A percentile compares a stretch with the other conserved stretches of the same genome.
These are phyloP conservation scores for Calliphora vomitoria DNA, from an alignment of 2,888 invertebrate genomes.

Conservation along the genomic window DNA sequence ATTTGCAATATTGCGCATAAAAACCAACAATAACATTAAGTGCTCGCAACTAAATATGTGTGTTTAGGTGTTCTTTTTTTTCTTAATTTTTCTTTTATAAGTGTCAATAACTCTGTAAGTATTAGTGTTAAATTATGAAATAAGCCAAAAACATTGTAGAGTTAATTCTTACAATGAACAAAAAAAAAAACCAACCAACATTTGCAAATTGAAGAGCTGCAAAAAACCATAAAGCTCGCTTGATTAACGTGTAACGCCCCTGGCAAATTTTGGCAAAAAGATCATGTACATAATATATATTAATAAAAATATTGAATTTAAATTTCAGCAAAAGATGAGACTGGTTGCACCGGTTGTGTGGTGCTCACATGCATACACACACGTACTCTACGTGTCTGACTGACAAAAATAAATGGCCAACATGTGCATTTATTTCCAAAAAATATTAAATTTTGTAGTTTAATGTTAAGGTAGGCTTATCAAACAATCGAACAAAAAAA, in stretches of 20 bases:
- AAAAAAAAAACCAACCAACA: slow-evolving; percentile 17
- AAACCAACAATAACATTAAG: slow-evolving; percentile 33
- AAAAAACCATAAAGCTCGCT: slow-evolving; percentile 35
- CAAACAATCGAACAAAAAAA: slow-evolving; percentile 9
- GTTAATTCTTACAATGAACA: slow-evolving; percentile 50
- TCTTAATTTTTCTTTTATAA: slow-evolving; percentile 11
- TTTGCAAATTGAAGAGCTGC: slow-evolving; percentile 1
- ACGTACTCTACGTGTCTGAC: neutral
- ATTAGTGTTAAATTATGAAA: slow-evolving; percentile 67
- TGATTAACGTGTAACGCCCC: slow-evolving; percentile 71
- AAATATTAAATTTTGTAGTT: slow-evolving; percentile 78
- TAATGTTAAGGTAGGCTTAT: slow-evolving; percentile 83
- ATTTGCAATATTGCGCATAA: slow-evolving; percentile 50
- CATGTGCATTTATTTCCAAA: slow-evolving; percentile 55
- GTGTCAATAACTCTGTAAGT: slow-evolving; percentile 52
- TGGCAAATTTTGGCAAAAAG: slow-evolving; percentile 56
- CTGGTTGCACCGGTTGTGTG: slow-evolving; percentile 73
- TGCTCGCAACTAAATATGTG: neutral
- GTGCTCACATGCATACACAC: neutral
- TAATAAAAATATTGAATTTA: slow-evolving; percentile 64
- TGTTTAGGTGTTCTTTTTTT: neutral
- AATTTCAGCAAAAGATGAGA: slow-evolving; percentile 60
- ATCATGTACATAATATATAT: slow-evolving; percentile 59
- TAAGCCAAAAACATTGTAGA: slow-evolving; percentile 62
- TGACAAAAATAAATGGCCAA: slow-evolving; percentile 75